Evolutionary conservation across 2,113 vertebrate genomes (phyloP).

Genomic region (Rhinopomastus cyanomelas): DNA sequence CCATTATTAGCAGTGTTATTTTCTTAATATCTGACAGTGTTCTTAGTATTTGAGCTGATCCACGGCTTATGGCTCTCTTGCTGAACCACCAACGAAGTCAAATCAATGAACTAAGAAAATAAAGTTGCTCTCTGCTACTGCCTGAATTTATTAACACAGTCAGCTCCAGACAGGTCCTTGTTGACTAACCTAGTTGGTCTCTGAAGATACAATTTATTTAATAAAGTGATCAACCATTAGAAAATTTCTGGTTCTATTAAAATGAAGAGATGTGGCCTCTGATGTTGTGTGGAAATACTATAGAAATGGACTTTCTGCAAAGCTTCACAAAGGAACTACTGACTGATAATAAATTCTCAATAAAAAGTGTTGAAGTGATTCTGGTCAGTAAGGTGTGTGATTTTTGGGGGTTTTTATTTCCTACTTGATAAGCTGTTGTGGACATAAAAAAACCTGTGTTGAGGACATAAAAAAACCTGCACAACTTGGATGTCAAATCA

Average conservation of each 20-base stretch:
- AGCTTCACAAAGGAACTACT: background rate
- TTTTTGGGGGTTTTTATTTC: background rate
- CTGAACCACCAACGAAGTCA: slow-evolving; percentile 61
- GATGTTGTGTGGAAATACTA: background rate
- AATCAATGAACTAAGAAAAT: slow-evolving; percentile 74
- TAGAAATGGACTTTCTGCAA: background rate
- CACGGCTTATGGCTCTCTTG: slow-evolving; percentile 47
- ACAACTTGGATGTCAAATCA: background rate
- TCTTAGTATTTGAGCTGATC: slow-evolving; percentile 72
- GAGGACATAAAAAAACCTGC: background rate
- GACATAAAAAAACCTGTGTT: background rate
- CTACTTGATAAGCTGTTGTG: background rate
- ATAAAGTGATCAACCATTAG: background rate
- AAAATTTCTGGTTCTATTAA: background rate
- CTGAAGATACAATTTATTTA: background rate
- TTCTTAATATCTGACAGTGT: too few relatives aligned
- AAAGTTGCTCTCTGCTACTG: background rate
- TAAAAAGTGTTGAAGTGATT: background rate
- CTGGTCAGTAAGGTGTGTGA: background rate
- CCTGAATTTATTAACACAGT: background rate
- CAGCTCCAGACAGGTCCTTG: background rate
- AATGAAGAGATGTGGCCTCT: background rate
- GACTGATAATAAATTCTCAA: background rate
- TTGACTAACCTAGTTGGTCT: background rate
- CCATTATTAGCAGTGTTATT: slow-evolving; percentile 76